Base-by-base conservation (phyloP, 2,113 vertebrate species). In the Nothobranchius furzeri region DNA sequence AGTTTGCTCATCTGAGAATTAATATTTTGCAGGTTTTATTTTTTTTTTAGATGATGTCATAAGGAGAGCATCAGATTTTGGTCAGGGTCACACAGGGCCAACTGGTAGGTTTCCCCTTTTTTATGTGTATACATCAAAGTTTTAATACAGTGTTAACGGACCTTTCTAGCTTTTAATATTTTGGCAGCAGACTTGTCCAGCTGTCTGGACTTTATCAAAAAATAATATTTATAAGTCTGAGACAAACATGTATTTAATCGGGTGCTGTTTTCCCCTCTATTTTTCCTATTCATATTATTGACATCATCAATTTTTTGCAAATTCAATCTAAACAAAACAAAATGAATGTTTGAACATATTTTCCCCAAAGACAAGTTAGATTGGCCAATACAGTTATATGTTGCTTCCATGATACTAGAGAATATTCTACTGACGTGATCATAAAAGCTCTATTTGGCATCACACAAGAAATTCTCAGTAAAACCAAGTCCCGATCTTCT, bases 21-120 rank as follows among this genome's bases (percentile, higher is more conserved):
- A 47, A 46, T 1, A 3, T 36, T 70, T 45, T 49, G 12, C 1
- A 9, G 10, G 20, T 15, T 30, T 14, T 6, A 45, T 14, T 47
- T 49, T n/a, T 49, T n/a, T n/a, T 43, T 1, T 60, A 30, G 30
- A 30, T 30, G 30, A 30, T 1, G 15, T 54, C 11, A 49, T 75
- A 43, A n/a, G 60, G 80, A 89, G 86, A 92, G 92, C 87, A 92
- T 89, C 82, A 91, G 79, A 89, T 89, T 90, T 91, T 93, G 94
- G 94, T 94, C 94, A 95, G 88, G 91, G 93, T 95, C 94, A 94
- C 94, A 94, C 95, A 95, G 92, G 94, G 94, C 95, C 95, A 95
- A 91, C 89, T 93, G 94, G 94, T 92, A 93, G 92, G 91, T 90
- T 9, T 73, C 7, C 43, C 8, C 7, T 5, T 14, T 24, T 4